Percentiles rank a stretch among this genome's conserved stretches.
Conservation (phyloP, 2,113 vertebrate species). For the Eptesicus fuscus region DNA sequence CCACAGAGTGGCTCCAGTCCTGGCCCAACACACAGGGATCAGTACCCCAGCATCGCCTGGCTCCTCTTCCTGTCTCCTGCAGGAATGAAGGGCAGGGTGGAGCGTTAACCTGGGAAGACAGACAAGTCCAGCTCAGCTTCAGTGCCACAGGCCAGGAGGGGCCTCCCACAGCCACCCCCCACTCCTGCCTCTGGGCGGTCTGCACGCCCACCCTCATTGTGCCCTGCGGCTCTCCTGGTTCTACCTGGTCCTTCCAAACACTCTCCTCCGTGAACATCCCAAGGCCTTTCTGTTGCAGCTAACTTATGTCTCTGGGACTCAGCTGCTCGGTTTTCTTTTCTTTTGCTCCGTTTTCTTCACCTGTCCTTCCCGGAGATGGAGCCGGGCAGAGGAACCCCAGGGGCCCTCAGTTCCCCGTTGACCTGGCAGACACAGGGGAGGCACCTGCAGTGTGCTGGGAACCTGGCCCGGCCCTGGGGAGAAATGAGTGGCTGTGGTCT, state of each 20-base stretch:
- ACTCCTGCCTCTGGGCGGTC: not conserved
- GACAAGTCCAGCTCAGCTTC: not conserved
- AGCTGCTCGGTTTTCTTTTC: not conserved
- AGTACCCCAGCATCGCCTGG: no score
- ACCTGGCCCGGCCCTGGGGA: not conserved
- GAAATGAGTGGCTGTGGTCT: not conserved
- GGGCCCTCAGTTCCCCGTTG: not conserved
- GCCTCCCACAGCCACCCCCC: not conserved
- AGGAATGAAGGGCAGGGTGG: not conserved
- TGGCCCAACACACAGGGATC: not conserved
- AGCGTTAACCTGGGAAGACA: not conserved
- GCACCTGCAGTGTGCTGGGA: not conserved
- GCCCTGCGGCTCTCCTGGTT: not conserved
- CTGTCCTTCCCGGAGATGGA: not conserved
- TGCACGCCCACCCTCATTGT: accelerated
- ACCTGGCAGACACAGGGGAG: not conserved
- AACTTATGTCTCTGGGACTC: not conserved
- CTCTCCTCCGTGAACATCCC: not conserved
- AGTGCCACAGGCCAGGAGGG: accelerated
- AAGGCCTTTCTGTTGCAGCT: not conserved
- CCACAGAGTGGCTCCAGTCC: not conserved
- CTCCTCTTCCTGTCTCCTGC: not conserved
- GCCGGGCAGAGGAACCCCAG: not conserved
- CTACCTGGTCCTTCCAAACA: not conserved
- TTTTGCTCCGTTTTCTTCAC: no score